Base-by-base conservation (phyloP, 2,113 vertebrate species). In the Setophaga petechia region DNA sequence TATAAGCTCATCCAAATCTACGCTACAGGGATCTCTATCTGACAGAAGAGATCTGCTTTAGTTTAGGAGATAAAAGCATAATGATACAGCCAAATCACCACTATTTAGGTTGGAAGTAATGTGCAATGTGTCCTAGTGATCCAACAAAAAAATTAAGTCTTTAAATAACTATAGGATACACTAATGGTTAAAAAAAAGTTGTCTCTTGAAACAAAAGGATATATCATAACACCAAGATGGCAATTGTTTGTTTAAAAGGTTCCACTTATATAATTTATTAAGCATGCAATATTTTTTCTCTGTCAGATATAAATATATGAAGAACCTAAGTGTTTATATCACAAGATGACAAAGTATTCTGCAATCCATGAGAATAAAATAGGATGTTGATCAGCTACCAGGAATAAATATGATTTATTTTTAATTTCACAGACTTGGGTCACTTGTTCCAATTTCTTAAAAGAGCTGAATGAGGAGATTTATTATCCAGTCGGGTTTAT, bases 391-490 rank as follows among this genome's bases (percentile, higher is more conserved):
- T 95, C 89, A 95, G 57, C 52, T 72, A 81, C 71, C 25, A 84
- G 35, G 67, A 95, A 94, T 87, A 95, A 95, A 85, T 66, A 79
- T 3, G 47, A 43, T 87, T 96, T 89, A 90, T 90, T 90, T 95
- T 93, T 95, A 80, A 95, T 94, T 93, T 91, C 91, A 88, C 67
- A 95, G 90, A 87, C 90, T 75, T 91, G 35, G 55, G 65, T 86
- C 82, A 88, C 78, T 95, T 94, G 82, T 67, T 90, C 43, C 51
- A 55, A 85, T 79, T 67, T 66, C 74, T 91, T 91, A 77, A 80
- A 92, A 91, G 58, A 89, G 77, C 46, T 85, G 71, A 94, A 89
- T 62, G 27, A 85, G 44, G 28, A 91, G 71, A 94, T 85, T 94
- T 87, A 46, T 95, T 43, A 91, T 93, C 71, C 78, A 73, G 43